These are phyloP conservation scores for pig (Sus scrofa) DNA, from an alignment of 2,113 vertebrate species.

Conservation along the genomic window DNA sequence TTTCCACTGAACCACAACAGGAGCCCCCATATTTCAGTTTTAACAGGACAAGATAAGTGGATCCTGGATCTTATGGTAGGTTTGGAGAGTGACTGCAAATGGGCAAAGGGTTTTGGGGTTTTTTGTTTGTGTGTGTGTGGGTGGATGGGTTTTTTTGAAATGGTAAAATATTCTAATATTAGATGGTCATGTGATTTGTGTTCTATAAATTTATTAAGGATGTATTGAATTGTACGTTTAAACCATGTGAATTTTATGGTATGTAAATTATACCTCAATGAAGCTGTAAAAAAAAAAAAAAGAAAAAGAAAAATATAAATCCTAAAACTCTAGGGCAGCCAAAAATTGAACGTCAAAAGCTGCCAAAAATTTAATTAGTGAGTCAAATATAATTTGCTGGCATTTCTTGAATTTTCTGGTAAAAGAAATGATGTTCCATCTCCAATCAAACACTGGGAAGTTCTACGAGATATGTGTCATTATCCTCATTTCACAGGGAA, in stretches of 20 bases:
- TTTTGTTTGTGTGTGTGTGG: background rate
- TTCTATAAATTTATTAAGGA: slow-evolving; percentile 14
- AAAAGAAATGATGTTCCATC: background rate
- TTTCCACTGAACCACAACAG: too few species aligned
- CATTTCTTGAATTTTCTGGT: slow-evolving; percentile 47
- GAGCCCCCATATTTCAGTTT: background rate
- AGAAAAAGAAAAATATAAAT: background rate
- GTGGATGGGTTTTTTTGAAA: background rate
- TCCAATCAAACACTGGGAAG: background rate
- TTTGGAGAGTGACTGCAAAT: background rate
- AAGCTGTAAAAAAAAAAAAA: background rate
- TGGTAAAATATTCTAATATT: slow-evolving; percentile 18
- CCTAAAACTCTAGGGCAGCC: background rate
- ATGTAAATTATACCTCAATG: background rate
- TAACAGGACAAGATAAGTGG: background rate
- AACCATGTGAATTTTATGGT: background rate
- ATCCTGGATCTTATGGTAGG: background rate
- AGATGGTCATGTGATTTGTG: background rate
- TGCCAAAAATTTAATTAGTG: slow-evolving; percentile 44
- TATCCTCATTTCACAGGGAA: background rate
- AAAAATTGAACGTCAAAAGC: slow-evolving; percentile 34
- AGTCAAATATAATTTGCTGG: slow-evolving; percentile 56
- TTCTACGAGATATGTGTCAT: background rate
- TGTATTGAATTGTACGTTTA: background rate
- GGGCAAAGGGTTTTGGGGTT: background rate